phyloP scores from a whole-genome alignment of 2,797 vertebrate species.

The Urosaurus nigricauda region DNA sequence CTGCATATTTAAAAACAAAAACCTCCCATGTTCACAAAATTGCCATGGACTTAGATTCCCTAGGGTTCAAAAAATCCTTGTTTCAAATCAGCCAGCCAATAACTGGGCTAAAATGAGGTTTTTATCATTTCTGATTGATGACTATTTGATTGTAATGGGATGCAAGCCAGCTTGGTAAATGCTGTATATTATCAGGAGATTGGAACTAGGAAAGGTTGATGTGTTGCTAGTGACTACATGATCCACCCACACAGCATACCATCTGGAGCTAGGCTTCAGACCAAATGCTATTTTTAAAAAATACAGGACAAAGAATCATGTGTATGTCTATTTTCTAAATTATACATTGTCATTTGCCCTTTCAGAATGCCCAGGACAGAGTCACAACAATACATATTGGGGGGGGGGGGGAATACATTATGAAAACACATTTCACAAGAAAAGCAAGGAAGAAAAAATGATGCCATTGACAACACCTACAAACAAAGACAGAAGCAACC shows the following conservation, averaged over 20 bases:
- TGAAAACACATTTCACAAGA: background rate
- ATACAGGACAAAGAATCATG: background rate
- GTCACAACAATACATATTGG: background rate
- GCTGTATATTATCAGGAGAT: conserved; percentile 18
- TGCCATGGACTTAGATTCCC: conserved; percentile 42
- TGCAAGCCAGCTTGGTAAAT: conserved; percentile 36
- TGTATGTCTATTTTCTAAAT: too few relatives aligned
- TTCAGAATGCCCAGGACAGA: background rate
- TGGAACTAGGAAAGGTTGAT: background rate
- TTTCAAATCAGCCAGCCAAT: conserved; percentile 24
- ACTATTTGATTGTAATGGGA: conserved; percentile 34
- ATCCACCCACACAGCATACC: conserved; percentile 17
- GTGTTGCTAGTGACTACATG: conserved; percentile 37
- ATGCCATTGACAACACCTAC: background rate
- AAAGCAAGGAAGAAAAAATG: background rate
- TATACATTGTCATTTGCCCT: background rate
- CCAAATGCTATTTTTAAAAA: background rate
- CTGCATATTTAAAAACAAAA: conserved; percentile 21
- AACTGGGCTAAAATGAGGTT: conserved; percentile 38
- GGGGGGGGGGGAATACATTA: too few relatives aligned
- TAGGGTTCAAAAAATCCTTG: conserved; percentile 14
- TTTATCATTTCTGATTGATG: conserved; percentile 52
- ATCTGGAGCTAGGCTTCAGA: conserved; percentile 48
- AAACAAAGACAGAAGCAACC: background rate
- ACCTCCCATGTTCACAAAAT: conserved; percentile 33